Evolutionary conservation across 2,113 vertebrate genomes (phyloP).

Genomic region (Lamprotornis superbus): DNA sequence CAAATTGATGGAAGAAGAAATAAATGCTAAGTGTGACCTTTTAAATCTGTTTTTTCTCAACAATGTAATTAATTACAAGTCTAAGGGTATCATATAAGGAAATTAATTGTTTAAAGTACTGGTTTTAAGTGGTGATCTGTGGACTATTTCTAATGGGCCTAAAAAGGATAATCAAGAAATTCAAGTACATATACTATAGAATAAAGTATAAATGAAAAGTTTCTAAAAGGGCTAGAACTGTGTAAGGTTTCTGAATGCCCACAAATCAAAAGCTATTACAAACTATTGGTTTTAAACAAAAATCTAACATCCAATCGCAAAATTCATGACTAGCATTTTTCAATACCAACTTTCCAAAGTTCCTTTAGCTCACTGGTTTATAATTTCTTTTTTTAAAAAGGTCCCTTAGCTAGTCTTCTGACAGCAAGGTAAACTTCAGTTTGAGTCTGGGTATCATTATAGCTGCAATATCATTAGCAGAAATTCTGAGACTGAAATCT

Average conservation of each 20-base stretch:
- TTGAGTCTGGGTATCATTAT: constrained; percentile 4
- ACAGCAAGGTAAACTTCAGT: background rate
- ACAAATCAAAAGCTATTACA: background rate
- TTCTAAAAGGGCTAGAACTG: background rate
- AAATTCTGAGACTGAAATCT: background rate
- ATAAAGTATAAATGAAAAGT: background rate
- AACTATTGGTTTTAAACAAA: background rate
- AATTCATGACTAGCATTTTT: background rate
- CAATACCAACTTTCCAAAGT: background rate
- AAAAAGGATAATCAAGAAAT: background rate
- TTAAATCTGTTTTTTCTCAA: background rate
- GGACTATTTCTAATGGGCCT: background rate
- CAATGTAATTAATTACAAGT: background rate
- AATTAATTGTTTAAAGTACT: background rate
- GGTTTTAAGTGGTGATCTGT: background rate
- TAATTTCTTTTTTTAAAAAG: background rate
- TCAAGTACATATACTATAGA: background rate
- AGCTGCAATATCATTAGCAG: constrained; percentile 4
- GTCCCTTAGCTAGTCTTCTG: background rate
- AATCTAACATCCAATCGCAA: background rate
- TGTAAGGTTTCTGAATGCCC: background rate
- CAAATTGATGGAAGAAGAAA: background rate
- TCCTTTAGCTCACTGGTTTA: background rate
- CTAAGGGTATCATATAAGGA: background rate
- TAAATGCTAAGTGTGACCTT: background rate